Conservation (phyloP, 2,113 vertebrate species). For the Peromyscus leucopus region DNA sequence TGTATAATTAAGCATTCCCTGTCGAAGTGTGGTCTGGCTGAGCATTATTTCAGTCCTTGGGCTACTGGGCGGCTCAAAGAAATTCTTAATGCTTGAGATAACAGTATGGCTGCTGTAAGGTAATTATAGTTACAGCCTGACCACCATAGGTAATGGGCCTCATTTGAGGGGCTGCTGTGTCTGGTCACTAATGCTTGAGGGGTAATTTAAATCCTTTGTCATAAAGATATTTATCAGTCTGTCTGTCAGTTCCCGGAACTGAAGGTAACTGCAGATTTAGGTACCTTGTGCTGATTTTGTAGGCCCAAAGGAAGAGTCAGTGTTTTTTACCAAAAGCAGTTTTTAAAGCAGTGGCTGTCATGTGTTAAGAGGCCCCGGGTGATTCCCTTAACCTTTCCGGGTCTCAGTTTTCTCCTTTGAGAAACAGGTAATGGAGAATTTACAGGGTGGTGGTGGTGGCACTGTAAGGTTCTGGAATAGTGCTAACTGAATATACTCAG, state of each 20-base stretch:
- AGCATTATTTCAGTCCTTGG: background rate
- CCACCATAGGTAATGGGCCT: background rate
- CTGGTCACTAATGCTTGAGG: background rate
- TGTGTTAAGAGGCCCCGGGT: background rate
- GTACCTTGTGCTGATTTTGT: background rate
- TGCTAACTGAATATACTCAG: background rate
- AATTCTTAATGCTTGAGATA: background rate
- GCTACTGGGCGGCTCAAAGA: background rate
- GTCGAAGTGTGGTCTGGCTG: background rate
- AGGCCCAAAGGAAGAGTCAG: background rate
- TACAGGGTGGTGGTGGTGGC: background rate
- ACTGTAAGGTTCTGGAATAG: no score
- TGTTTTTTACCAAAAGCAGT: background rate
- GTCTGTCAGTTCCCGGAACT: background rate
- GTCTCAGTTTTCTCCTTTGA: conserved; percentile 8
- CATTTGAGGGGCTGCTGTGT: background rate
- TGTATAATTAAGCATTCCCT: background rate
- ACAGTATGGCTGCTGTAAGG: background rate
- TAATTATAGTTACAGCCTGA: background rate
- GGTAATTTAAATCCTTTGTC: background rate
- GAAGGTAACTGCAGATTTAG: background rate
- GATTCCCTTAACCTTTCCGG: background rate
- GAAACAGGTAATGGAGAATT: background rate
- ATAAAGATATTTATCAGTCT: background rate
- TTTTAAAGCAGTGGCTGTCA: background rate